Evolutionary conservation across 2,113 vertebrate genomes (phyloP), one percentile per base, ranked within the genome.

Genomic region (Haplochromis burtoni): DNA sequence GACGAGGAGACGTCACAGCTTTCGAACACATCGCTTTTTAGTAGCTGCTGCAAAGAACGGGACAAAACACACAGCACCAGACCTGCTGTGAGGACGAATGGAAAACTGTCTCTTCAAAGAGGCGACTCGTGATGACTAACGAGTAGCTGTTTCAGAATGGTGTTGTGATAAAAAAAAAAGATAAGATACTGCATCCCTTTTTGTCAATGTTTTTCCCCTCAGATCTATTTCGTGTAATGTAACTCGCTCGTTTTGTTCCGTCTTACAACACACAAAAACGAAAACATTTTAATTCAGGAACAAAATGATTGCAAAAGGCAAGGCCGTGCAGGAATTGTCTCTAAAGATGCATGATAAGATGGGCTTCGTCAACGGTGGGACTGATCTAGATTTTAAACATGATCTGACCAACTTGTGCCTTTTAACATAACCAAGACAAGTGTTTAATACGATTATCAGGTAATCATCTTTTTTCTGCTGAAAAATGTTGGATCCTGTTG

Each of bases 341-440:
- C 82, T 80, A 91, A 91, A 91, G 91, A 88, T 87, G 90, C 95
- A 95, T 84, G 93, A 88, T 61, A 88, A 88, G 91, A 91, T 87
- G 87, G 94, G 89, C 87, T 95, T 92, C 93, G 94, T 93, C 94
- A 94, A 92, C 83, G 93, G 82, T 87, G 85, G 92, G 93, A 94
- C 88, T 90, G 92, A 93, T 94, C 88, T 93, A 84, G 88, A 96
- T 93, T 94, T 91, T 84, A 93, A 96, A 95, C 91, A 90, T 94
- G 92, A 97, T 97, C 96, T 96, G 97, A 98, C 98, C 97, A 96
- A 97, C 96, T 96, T 97, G 98, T 98, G 98, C 98, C 98, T 98
- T 98, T 96, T 93, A 96, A 94, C 95, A 96, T 94, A 96, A 97
- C 95, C 93, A 96, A 96, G 95, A 97, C 90, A 91, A 97, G 93